A percentile compares a stretch with the other conserved stretches of the same genome.
These are phyloP conservation scores for Drosophila ochracea DNA, from an alignment of 2,888 invertebrate genomes.

Conservation along the genomic window DNA sequence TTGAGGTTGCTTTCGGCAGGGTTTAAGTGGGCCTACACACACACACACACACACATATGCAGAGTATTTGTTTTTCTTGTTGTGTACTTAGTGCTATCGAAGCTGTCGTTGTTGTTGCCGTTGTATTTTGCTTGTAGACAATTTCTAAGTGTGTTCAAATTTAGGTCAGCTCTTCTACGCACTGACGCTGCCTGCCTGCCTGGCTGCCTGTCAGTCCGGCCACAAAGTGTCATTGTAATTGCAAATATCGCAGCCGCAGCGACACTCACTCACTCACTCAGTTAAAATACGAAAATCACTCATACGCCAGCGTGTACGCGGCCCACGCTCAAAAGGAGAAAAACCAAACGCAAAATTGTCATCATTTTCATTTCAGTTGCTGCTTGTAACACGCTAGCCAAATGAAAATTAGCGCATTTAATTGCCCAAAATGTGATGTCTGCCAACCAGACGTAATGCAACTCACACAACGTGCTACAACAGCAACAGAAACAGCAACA, in stretches of 20 bases:
- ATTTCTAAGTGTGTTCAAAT: constrained; percentile 80
- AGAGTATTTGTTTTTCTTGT: constrained; percentile 50
- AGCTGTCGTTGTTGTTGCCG: constrained; percentile 60
- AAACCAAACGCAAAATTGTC: constrained; percentile 63
- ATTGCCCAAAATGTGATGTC: constrained; percentile 81
- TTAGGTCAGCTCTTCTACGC: constrained; percentile 72
- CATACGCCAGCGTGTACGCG: constrained; percentile 66
- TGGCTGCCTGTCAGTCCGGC: constrained; percentile 43
- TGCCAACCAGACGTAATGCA: constrained; percentile 58
- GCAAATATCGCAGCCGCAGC: constrained; percentile 77
- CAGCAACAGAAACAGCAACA: constrained; percentile 11
- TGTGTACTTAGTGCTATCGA: constrained; percentile 79
- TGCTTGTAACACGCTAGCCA: constrained; percentile 23
- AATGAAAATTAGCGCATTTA: constrained; percentile 82
- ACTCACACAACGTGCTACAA: constrained; percentile 21
- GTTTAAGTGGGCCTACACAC: constrained; percentile 80
- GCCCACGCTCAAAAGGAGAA: constrained; percentile 67
- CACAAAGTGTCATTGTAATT: constrained; percentile 83
- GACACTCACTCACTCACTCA: constrained; percentile 32
- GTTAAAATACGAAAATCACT: constrained; percentile 56
- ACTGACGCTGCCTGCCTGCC: constrained; percentile 34
- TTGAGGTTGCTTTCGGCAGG: constrained; percentile 80
- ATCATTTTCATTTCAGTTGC: constrained; percentile 47
- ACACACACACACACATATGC: constrained; percentile 15
- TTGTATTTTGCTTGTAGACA: constrained; percentile 74